These are phyloP conservation scores for Euproctis similis DNA, from an alignment of 2,888 invertebrate species.

Conservation along the genomic window DNA sequence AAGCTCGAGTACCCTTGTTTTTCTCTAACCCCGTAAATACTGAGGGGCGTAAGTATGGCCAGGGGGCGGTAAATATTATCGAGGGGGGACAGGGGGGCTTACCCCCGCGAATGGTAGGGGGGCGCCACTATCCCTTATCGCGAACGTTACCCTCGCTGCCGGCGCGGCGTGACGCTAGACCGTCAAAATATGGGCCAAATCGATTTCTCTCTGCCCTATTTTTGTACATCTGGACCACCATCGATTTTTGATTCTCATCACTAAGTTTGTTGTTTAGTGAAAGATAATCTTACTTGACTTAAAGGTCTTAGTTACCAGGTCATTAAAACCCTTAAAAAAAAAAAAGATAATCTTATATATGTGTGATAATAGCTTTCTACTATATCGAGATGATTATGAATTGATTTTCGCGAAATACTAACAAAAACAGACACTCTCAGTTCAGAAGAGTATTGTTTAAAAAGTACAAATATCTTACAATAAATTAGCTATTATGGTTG, in stretches of 20 bases:
- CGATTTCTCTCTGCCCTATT: slow-evolving; percentile 72
- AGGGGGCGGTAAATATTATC: slow-evolving; percentile 76
- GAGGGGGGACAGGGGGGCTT: slow-evolving; percentile 55
- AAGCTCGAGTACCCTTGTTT: slow-evolving; percentile 76
- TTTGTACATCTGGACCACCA: slow-evolving; percentile 75
- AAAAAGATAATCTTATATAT: too few species aligned
- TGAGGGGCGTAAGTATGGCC: slow-evolving; percentile 75
- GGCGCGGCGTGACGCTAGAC: slow-evolving; percentile 66
- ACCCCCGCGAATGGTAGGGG: slow-evolving; percentile 45
- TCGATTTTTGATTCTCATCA: slow-evolving; percentile 50
- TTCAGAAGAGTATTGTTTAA: too few species aligned
- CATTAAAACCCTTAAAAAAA: too few species aligned
- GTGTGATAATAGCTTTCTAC: too few species aligned
- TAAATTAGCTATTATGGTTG: too few species aligned
- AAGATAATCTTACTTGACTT: too few species aligned
- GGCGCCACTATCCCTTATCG: slow-evolving; percentile 76
- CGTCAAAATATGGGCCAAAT: slow-evolving; percentile 74
- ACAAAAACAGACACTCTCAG: too few species aligned
- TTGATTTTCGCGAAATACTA: too few species aligned
- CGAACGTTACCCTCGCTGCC: slow-evolving; percentile 72
- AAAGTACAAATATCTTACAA: too few species aligned
- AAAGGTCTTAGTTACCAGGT: too few species aligned
- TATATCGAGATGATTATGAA: too few species aligned
- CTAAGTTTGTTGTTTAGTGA: too few species aligned
- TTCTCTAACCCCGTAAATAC: slow-evolving; percentile 76